Base-by-base conservation (phyloP, 2,113 vertebrate species). In the Jaculus jaculus region DNA sequence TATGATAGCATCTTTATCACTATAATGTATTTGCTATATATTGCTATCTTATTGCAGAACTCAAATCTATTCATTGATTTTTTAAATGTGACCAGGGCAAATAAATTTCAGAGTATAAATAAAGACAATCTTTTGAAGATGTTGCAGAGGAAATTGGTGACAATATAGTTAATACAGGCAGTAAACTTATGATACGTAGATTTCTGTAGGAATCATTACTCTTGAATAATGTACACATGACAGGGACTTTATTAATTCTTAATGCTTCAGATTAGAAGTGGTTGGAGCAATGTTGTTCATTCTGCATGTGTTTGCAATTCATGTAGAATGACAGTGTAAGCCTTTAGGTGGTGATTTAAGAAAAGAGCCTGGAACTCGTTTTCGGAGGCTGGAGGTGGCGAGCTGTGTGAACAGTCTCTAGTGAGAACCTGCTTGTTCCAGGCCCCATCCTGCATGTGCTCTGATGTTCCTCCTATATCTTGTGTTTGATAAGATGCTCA, bases 11-110 rank as follows among this genome's bases (percentile, higher is more conserved):
- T 83, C 81, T 39, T 81, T 37, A 10, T 80, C 42, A 58, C 42
- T 17, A 20, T 69, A 77, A 63, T 80, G 71, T 28, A 85, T 94
- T 92, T 94, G 42, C 66, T 93, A 28, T 84, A 60, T 7, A 32
- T 92, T 86, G 5, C 58, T 39, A 23, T 91, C 54, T 51, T 47
- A 17, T 79, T 77, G 65, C 28, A 63, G 34, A 66, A 95, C 84
- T 96, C 95, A 89, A 96, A 91, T 95, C 87, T 95, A 42, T 88
- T 61, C 97, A 63, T 96, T 97, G 97, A 79, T 97, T 97, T 98
- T 97, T 58, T 91, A 93, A 97, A 91, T 26, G 94, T 73, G 96
- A 89, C 51, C 91, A n/a, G 51, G 93, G 94, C 96, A 97, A 98
- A 97, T 84, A 97, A 87, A 96, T 93, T 97, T 96, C 95, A 98